Base-by-base conservation (phyloP, 1,140 invertebrate species). In the Philopotamus ludificatus region DNA sequence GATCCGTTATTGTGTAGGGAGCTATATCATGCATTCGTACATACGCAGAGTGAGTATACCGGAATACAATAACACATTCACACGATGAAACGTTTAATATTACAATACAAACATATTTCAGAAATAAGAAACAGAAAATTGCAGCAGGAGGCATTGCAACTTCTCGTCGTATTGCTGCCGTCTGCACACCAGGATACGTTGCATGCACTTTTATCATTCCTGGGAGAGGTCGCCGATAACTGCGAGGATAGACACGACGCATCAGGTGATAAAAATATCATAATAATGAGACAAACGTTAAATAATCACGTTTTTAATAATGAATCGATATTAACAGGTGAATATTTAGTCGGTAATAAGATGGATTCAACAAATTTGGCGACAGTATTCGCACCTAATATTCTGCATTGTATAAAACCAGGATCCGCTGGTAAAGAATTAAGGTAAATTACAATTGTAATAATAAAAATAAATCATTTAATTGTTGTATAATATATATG, bases 361-460 rank as follows among this genome's bases (percentile, higher is more conserved):
- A 97, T 97, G 94, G 92, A 95, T 75, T 87, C 89, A 9, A 89
- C 86, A 41, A 97, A 95, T 76, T 79, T 97, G 64, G 94, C 94
- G 0, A 97, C 93, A 2, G 85, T 97, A 20, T 94, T 97, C 77
- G 94, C 94, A 1, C 94, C 94, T 1, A 97, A 96, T 75, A 92
- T 97, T 72, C 83, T 97, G 44, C 92, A 95, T 71, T 87, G 84
- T 62, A 84, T 88, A 63, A 88, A 86, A 71, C 84, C 84, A 20
- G 82, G 82, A 34, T 84, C 85, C 63, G 74, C 82, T 20, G 80
- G 84, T 26, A 86, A 87, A 71, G 87, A 82, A 71, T 75, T 82
- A 22, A 69, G 68, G 68, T 70, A 57, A 59, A 21, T 51, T 16
- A 44, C 44, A 39, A 26, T 60, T 9, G 50, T 20, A 34, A 34